phyloP scores from a whole-genome alignment of 2,113 vertebrate genomes.

The Brachypteracias leptosomus region DNA sequence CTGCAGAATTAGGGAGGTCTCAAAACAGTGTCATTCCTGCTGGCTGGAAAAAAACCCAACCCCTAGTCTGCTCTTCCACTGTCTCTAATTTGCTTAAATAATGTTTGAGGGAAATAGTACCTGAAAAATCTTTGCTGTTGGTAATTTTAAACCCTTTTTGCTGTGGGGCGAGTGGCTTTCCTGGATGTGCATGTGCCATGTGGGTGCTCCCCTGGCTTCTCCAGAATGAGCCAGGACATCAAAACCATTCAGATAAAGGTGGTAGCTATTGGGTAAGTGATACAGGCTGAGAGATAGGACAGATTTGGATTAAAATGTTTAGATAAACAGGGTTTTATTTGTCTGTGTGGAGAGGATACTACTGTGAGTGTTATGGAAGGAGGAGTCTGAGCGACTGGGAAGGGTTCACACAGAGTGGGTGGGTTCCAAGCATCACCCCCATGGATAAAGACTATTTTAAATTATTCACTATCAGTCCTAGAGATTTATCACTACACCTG shows the following conservation, averaged over 20 bases:
- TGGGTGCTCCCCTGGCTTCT: neutral
- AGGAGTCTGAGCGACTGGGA: neutral
- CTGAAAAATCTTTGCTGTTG: neutral
- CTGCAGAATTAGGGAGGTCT: rapidly evolving
- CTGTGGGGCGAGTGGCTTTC: rapidly evolving
- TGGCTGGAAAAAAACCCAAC: neutral
- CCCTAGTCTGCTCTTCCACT: neutral
- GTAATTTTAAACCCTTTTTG: neutral
- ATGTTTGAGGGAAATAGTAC: neutral
- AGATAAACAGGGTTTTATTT: neutral
- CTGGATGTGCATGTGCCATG: no score
- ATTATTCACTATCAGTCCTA: conserved; percentile 22
- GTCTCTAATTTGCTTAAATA: neutral
- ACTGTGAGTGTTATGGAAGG: neutral
- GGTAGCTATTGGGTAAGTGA: neutral
- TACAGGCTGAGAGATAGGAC: neutral
- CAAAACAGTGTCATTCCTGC: rapidly evolving
- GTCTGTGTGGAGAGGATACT: neutral
- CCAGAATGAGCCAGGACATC: neutral
- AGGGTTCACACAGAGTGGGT: neutral
- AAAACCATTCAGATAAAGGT: neutral
- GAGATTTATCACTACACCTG: neutral
- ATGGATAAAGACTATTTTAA: neutral
- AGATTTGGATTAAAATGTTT: conserved; percentile 5
- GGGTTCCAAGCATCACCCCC: neutral